These are phyloP conservation scores for Chlamydotis undulata DNA, from an alignment of 2,113 vertebrate species.

Conservation along the genomic window DNA sequence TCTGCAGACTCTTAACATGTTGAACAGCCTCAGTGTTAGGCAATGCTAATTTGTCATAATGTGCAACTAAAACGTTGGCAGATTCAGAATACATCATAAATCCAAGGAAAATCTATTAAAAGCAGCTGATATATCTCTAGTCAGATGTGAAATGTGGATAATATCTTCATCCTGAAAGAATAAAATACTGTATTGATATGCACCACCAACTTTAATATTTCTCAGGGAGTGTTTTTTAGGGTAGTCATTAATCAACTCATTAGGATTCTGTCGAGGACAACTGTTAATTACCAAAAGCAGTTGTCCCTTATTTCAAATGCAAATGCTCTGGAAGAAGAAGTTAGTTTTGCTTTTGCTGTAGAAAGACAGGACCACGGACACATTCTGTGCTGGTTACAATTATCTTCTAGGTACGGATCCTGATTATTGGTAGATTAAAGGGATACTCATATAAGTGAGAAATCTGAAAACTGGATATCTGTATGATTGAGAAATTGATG, in stretches of 20 bases:
- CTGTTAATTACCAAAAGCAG: conserved; percentile 20
- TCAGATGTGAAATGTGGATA: conserved; percentile 49
- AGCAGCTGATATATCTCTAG: conserved; percentile 46
- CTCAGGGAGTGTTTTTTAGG: neutral
- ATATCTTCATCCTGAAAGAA: neutral
- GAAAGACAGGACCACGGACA: neutral
- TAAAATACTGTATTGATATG: neutral
- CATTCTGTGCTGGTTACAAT: neutral
- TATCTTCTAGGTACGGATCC: neutral
- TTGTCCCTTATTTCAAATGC: neutral
- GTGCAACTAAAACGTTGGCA: conserved; percentile 43
- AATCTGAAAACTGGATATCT: neutral
- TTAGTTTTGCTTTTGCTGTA: neutral
- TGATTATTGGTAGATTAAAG: neutral
- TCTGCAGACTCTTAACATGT: neutral
- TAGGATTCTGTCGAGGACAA: conserved; percentile 32
- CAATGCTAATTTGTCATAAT: conserved; percentile 61
- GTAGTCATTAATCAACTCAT: conserved; percentile 35
- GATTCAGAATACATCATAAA: conserved; percentile 42
- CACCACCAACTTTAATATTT: conserved; percentile 1
- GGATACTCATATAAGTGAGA: neutral
- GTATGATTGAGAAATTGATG: neutral
- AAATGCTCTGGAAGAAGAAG: neutral
- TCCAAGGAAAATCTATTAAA: conserved; percentile 48
- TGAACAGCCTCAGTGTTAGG: conserved; percentile 11